Conservation (phyloP, 2,888 invertebrate species). For the Nomada fucata region DNA sequence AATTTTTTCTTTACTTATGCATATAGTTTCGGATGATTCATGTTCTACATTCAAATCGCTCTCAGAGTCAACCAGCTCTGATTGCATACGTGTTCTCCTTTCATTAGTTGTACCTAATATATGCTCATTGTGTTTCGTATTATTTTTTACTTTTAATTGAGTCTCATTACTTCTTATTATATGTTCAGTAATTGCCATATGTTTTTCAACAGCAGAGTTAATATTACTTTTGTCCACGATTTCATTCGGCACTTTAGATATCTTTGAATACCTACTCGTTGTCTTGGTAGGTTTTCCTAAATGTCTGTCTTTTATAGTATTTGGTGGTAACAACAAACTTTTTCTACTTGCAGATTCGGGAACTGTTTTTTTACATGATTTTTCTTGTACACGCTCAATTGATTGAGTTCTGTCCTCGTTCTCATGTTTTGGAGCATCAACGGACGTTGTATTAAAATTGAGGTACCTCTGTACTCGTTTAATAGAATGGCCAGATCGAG, state of each 20-base stretch:
- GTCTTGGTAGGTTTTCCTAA: background rate
- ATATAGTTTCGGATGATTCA: background rate
- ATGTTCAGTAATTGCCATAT: background rate
- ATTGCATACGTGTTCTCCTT: background rate
- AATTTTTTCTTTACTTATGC: slow-evolving; percentile 24
- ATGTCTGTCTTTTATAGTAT: slow-evolving; percentile 31
- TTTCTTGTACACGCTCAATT: background rate
- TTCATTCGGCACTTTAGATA: background rate
- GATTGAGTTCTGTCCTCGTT: slow-evolving; percentile 30
- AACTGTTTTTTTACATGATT: background rate
- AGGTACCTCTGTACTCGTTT: slow-evolving; percentile 47
- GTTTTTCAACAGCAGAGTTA: background rate
- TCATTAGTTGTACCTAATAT: background rate
- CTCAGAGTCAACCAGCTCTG: background rate
- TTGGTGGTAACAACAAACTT: slow-evolving; percentile 34
- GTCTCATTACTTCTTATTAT: background rate
- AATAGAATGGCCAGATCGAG: background rate
- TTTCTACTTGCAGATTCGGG: background rate
- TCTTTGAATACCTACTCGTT: background rate
- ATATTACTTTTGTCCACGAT: background rate
- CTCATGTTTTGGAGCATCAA: background rate
- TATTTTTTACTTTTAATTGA: background rate
- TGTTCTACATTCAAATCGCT: background rate
- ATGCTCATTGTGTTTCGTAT: background rate
- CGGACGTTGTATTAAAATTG: slow-evolving; percentile 26